Evolutionary conservation across 2,797 vertebrate genomes (phyloP).

Genomic region (Sebastes oblongus): DNA sequence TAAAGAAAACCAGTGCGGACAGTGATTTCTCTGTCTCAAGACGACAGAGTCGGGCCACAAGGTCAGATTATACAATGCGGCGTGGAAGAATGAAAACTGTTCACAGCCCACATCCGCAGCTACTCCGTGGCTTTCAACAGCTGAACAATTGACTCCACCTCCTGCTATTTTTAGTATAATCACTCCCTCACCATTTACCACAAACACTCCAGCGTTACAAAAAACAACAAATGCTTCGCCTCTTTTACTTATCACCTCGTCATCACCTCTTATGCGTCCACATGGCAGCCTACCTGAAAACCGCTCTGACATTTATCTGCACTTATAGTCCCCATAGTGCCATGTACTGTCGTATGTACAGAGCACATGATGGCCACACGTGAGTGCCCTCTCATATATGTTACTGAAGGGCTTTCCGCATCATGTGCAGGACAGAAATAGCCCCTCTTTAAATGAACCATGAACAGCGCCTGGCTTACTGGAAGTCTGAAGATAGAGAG

Average conservation of each 20-base stretch:
- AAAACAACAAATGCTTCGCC: background rate
- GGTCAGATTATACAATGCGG: background rate
- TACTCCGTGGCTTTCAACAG: background rate
- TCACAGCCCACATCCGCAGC: background rate
- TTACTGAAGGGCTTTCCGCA: slow-evolving; percentile 49
- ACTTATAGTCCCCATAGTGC: slow-evolving; percentile 6
- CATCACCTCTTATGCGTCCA: background rate
- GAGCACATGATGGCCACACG: slow-evolving; percentile 43
- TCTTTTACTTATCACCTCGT: slow-evolving; percentile 8
- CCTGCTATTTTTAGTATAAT: background rate
- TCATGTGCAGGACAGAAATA: slow-evolving; percentile 67
- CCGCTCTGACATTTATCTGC: slow-evolving; percentile 3
- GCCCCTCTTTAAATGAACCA: slow-evolving; percentile 65
- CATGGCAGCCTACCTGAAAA: slow-evolving; percentile 3
- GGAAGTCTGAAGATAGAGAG: slow-evolving; percentile 43
- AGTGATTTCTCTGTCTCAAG: background rate
- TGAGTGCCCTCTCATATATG: slow-evolving; percentile 34
- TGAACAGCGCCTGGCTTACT: slow-evolving; percentile 44
- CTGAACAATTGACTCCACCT: background rate
- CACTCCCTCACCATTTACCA: background rate
- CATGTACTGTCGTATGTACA: slow-evolving; percentile 29
- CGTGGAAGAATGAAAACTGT: background rate
- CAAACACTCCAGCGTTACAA: background rate
- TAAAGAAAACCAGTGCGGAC: background rate
- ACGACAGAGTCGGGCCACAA: background rate